Conservation (phyloP, 2,113 vertebrate species). For the Poeciliopsis prolifica region DNA sequence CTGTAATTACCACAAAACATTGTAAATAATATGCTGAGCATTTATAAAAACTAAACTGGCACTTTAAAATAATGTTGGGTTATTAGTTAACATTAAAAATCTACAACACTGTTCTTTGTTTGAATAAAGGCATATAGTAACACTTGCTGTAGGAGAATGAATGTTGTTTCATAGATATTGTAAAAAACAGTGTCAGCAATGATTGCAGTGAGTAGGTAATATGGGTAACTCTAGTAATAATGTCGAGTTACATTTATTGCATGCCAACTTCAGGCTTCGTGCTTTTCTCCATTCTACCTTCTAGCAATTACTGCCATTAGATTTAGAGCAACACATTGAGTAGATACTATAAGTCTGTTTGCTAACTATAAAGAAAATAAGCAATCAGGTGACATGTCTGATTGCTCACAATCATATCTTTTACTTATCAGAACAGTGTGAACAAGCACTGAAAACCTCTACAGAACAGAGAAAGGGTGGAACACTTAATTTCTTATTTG, state of each 20-base stretch:
- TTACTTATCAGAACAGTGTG: conserved; percentile 23
- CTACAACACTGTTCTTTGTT: no score
- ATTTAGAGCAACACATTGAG: conserved; percentile 3
- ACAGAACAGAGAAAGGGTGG: background rate
- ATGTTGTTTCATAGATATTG: background rate
- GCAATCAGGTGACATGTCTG: conserved; percentile 56
- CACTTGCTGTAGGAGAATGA: background rate
- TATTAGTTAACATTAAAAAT: no score
- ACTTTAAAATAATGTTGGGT: no score
- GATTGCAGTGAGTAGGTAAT: background rate
- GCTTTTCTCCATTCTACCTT: background rate
- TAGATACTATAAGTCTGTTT: conserved; percentile 21
- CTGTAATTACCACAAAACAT: no score
- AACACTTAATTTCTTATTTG: conserved; percentile 2
- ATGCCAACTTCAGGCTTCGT: background rate
- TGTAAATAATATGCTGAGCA: no score
- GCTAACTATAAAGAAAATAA: conserved; percentile 37
- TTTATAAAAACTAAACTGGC: no score
- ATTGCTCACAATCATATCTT: conserved; percentile 55
- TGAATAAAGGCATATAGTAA: no score
- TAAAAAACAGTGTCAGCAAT: background rate
- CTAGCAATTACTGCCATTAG: background rate
- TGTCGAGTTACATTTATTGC: no score
- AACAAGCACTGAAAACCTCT: conserved; percentile 16
- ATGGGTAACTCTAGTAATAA: no score